These are phyloP conservation scores for Antennarius striatus DNA, from an alignment of 2,113 vertebrate species.

Conservation along the genomic window DNA sequence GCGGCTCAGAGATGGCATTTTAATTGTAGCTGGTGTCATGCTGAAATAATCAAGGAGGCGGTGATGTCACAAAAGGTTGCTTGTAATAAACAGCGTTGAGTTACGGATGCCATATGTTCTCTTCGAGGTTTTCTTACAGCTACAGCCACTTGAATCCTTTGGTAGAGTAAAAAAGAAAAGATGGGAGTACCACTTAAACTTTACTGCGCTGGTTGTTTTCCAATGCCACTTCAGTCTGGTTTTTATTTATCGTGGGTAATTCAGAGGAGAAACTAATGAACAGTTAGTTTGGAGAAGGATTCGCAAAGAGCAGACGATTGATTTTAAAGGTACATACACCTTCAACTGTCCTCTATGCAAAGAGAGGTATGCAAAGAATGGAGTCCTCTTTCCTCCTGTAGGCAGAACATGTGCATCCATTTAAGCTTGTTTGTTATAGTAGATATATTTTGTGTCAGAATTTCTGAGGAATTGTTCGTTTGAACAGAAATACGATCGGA, in stretches of 20 bases:
- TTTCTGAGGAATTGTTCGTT: slow-evolving; percentile 31
- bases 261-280: no score
- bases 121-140: slow-evolving; percentile 34
- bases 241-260: no score
- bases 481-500: slow-evolving; percentile 21
- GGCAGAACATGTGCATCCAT: no score
- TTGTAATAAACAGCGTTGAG: slow-evolving; percentile 44
- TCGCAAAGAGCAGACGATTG: no score
- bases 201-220: no score
- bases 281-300: no score
- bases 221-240: no score
- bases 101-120: slow-evolving; percentile 49
- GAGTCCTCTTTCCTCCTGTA: no score
- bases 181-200: no score
- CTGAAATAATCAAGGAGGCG: slow-evolving; percentile 55
- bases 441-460: not conserved
- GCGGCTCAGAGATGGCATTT: slow-evolving; percentile 51
- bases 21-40: slow-evolving; percentile 57
- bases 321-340: no score
- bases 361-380: no score
- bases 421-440: not conserved
- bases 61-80: slow-evolving; percentile 44
- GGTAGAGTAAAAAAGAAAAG: not conserved
- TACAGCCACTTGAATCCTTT: not conserved
- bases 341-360: no score